Evolutionary conservation across 2,113 vertebrate genomes (phyloP).

Genomic region (Bettongia penicillata): DNA sequence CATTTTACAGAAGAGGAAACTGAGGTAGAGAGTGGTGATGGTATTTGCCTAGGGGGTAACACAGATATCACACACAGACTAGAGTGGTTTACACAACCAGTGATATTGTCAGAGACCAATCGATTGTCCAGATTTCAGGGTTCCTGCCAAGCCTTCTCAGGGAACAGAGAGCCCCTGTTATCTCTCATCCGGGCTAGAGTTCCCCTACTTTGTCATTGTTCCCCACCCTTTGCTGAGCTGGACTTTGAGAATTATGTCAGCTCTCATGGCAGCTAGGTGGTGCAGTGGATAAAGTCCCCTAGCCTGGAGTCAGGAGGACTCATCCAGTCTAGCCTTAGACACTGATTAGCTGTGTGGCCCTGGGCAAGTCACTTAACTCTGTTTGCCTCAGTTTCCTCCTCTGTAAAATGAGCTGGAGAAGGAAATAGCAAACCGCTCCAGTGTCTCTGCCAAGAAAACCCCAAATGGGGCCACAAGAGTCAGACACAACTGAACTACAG

Average conservation of each 20-base stretch:
- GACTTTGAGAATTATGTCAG: not conserved
- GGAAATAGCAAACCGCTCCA: not conserved
- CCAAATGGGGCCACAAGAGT: not conserved
- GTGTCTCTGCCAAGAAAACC: not conserved
- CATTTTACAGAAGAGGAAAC: not conserved
- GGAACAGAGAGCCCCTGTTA: not conserved
- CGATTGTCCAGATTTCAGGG: not conserved
- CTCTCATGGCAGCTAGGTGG: not conserved
- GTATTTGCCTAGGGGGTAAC: not conserved
- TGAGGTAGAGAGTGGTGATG: not conserved
- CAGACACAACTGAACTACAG: not conserved
- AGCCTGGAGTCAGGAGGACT: not conserved
- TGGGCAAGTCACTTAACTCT: not conserved
- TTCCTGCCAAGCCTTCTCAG: not conserved
- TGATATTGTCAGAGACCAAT: not conserved
- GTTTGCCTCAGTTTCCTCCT: not conserved
- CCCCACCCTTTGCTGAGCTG: not conserved
- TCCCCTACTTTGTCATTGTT: not conserved
- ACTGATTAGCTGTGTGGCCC: not conserved
- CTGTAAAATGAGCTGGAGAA: not conserved
- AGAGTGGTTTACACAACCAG: not conserved
- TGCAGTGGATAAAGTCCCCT: not conserved
- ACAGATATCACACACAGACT: not conserved
- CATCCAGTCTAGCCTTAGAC: not conserved
- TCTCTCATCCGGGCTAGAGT: not conserved